Base-by-base conservation (phyloP, 2,888 invertebrate species). In the Apamea sordens region DNA sequence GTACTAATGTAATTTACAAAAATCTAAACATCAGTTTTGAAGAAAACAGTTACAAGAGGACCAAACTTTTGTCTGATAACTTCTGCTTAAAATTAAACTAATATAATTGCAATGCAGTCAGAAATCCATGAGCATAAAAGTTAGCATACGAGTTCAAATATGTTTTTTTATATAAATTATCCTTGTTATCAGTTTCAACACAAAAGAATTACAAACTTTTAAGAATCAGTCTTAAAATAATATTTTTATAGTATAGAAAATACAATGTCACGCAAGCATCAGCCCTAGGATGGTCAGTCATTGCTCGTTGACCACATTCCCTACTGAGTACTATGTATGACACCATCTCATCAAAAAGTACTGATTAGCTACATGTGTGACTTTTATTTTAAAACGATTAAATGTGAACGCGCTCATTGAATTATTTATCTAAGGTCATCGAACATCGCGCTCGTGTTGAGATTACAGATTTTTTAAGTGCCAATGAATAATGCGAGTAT, bases 261-360 rank as follows among this genome's bases (percentile, higher is more conserved):
- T 32, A 15, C 8, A 36, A 4, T 56, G 11, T 47, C 13, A 73
- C 21, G 1, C 1, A 61, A 59, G 69, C 7, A 59, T 18, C 78
- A 84, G 44, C 84, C 86, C 80, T 84, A 70, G 4, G 10, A 61
- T 64, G 44, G 41, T 50, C 63, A 69, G 69, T 77, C 73, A 64
- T 68, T 63, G 63, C 65, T 78, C 76, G 32, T 70, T 77, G 72
- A 74, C 59, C 64, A 78, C 79, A 85, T 87, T 85, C 77, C 71
- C 41, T 32, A 77, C 56, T 70, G 15, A 28, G 59, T 63, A 59
- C 56, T 56, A 73, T 73, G 79, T 56, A 73, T 73, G 79, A 72
- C 77, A 75, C 44, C 61, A 59, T 68, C 79, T 80, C 59, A 76
- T 79, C 73, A 71, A 64, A 80, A 87, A 79, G 72, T 81, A 71